Conservation (phyloP, 2,888 invertebrate genomes). For the Cordilura impudica region DNA sequence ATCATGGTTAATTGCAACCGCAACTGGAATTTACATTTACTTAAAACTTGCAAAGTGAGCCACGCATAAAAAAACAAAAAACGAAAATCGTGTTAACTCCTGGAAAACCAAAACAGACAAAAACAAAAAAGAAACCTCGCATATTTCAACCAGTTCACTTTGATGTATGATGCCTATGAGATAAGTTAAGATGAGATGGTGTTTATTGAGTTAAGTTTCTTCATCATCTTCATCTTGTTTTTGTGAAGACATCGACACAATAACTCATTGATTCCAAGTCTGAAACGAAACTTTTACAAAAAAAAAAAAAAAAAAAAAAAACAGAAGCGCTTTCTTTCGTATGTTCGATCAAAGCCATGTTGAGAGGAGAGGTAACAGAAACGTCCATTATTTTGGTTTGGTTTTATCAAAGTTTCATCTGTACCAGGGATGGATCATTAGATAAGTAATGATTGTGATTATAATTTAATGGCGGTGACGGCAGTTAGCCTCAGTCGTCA, state of each 20-base stretch:
- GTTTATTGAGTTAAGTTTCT: slow-evolving; percentile 56
- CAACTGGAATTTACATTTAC: no score
- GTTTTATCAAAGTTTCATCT: slow-evolving; percentile 35
- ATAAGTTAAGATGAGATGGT: slow-evolving; percentile 25
- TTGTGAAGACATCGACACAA: slow-evolving; percentile 51
- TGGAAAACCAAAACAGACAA: slow-evolving; percentile 23
- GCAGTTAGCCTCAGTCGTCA: slow-evolving; percentile 56
- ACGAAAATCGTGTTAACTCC: slow-evolving; percentile 13
- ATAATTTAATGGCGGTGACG: slow-evolving; percentile 61
- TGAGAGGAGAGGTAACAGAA: slow-evolving; percentile 7
- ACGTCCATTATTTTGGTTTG: neutral
- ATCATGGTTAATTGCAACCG: no score
- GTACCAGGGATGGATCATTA: slow-evolving; percentile 33
- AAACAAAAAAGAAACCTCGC: slow-evolving; percentile 3
- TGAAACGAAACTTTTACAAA: slow-evolving; percentile 32
- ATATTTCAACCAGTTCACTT: slow-evolving; percentile 45
- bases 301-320: slow-evolving; percentile 1
- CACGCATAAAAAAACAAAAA: slow-evolving; percentile 1
- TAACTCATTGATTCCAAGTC: slow-evolving; percentile 35
- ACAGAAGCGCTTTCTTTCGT: slow-evolving; percentile 52
- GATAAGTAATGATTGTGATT: slow-evolving; percentile 58
- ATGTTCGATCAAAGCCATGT: slow-evolving; percentile 4
- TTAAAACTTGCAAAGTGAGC: neutral
- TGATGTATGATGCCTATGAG: slow-evolving; percentile 30
- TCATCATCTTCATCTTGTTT: slow-evolving; percentile 4